These are phyloP conservation scores for Bucco capensis DNA, from an alignment of 2,113 vertebrate species.

Conservation along the genomic window DNA sequence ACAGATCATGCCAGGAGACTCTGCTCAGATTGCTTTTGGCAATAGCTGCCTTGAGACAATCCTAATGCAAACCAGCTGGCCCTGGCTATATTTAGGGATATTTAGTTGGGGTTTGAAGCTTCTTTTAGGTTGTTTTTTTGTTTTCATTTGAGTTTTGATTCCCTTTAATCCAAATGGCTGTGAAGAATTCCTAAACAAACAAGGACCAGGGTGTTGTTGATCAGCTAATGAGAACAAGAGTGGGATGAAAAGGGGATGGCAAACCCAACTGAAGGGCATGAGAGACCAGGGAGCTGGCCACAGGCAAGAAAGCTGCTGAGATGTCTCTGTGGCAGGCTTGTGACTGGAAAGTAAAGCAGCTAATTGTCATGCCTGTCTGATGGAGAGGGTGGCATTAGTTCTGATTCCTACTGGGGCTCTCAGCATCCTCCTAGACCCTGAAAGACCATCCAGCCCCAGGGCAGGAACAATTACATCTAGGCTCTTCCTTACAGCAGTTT, in stretches of 20 bases:
- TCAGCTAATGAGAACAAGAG: not conserved
- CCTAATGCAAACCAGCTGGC: not conserved
- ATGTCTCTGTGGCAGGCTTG: not conserved
- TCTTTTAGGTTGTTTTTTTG: not conserved
- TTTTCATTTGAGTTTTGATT: not conserved
- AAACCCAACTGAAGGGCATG: not conserved
- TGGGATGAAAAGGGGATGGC: not conserved
- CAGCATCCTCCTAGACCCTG: not conserved
- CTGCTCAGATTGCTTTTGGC: not conserved
- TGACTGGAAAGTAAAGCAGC: not conserved
- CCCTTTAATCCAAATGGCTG: not conserved
- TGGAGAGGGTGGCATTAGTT: not conserved
- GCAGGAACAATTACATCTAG: not conserved
- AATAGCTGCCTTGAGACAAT: not conserved
- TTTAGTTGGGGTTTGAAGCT: not conserved
- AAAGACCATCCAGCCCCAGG: not conserved
- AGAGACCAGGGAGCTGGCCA: not conserved
- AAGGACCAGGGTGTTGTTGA: not conserved
- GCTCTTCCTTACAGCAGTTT: not conserved
- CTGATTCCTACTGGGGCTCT: not conserved
- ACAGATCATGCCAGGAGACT: not conserved
- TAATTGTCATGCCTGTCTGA: not conserved
- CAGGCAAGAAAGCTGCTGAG: not conserved
- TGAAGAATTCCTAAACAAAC: not conserved
- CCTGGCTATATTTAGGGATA: not conserved